These are phyloP conservation scores for Sebastes variabilis DNA, from an alignment of 2,797 vertebrate genomes.

Conservation along the genomic window DNA sequence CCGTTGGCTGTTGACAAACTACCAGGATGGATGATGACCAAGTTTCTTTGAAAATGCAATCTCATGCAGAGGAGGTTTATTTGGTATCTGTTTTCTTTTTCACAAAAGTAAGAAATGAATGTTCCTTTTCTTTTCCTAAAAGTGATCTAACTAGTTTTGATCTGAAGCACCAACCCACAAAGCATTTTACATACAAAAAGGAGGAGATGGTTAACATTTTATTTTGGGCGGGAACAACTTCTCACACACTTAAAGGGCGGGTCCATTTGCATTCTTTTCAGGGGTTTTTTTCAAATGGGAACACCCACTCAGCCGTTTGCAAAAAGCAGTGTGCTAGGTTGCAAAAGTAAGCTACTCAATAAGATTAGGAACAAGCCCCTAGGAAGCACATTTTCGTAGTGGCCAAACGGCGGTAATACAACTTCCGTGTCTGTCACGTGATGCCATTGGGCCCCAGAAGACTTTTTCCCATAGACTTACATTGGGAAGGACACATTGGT, in stretches of 20 bases:
- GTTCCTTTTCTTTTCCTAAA: neutral
- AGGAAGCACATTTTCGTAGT: no score
- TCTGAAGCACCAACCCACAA: neutral
- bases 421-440: no score
- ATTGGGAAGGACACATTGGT: no score
- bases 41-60: constrained; percentile 13
- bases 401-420: no score
- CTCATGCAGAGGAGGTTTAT: neutral
- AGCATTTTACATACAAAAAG: neutral
- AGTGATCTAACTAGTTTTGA: neutral
- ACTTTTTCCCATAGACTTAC: no score
- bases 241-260: neutral
- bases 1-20: constrained; percentile 51
- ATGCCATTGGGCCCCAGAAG: no score
- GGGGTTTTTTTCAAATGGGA: neutral
- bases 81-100: neutral
- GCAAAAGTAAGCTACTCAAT: neutral
- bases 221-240: neutral
- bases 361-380: neutral
- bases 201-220: neutral
- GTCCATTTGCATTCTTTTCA: neutral
- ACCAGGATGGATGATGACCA: neutral
- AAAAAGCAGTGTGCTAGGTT: neutral
- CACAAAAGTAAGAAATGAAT: neutral
- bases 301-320: neutral